Conservation (phyloP, 2,888 invertebrate genomes). For the Drosophila formosana region DNA sequence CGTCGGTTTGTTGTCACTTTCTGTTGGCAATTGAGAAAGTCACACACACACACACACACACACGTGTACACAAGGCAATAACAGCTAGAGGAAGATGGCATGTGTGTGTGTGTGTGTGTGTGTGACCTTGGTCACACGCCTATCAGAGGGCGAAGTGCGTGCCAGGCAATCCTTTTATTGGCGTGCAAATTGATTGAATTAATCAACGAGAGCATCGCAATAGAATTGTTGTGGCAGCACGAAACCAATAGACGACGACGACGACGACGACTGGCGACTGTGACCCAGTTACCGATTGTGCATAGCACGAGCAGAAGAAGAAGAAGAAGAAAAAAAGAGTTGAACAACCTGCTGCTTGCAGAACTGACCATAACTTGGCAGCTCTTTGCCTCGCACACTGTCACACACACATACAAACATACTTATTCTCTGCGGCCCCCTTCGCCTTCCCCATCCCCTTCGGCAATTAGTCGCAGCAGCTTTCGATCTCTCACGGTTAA, state of each 20-base stretch:
- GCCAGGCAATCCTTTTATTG: conserved; percentile 61
- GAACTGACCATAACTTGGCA: background rate
- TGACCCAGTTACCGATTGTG: conserved; percentile 31
- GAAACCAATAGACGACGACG: conserved; percentile 28
- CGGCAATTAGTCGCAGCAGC: conserved; percentile 38
- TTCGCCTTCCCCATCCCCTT: background rate
- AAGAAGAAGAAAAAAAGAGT: background rate
- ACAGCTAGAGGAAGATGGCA: background rate
- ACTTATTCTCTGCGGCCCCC: background rate
- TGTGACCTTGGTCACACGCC: conserved; percentile 3
- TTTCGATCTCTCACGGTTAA: conserved; percentile 38
- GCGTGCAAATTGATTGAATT: conserved; percentile 62
- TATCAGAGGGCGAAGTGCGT: background rate
- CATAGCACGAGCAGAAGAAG: background rate
- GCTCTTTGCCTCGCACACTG: background rate
- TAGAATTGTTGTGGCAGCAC: conserved; percentile 19
- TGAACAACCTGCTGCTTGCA: conserved; percentile 23
- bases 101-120: background rate
- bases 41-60: background rate
- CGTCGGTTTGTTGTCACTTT: conserved; percentile 42
- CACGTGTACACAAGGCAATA: background rate
- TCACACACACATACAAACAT: too few relatives aligned
- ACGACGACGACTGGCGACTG: background rate
- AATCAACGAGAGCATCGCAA: conserved; percentile 42
- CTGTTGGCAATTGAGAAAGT: conserved; percentile 50